Evolutionary conservation across 2,888 invertebrate species (phyloP).

Genomic region (Eupithecia insigniata): DNA sequence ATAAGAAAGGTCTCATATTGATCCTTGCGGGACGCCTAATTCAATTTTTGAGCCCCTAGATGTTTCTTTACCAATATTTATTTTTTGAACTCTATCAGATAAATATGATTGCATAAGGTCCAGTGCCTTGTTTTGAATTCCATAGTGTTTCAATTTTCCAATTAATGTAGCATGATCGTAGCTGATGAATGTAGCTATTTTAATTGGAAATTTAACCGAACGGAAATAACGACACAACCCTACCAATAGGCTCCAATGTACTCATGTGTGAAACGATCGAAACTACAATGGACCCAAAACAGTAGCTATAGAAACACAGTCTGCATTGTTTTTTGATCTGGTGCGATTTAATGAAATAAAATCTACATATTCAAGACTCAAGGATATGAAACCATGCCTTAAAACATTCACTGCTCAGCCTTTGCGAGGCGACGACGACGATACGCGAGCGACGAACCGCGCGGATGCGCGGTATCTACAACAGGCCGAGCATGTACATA

Average conservation of each 20-base stretch:
- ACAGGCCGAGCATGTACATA: neutral
- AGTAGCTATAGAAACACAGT: constrained; percentile 13
- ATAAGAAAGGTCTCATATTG: too few relatives aligned
- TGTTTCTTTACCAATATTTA: too few relatives aligned
- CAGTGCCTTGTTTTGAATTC: too few relatives aligned
- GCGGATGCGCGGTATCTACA: too few relatives aligned
- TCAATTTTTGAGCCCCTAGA: too few relatives aligned
- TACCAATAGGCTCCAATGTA: neutral
- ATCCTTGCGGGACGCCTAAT: too few relatives aligned
- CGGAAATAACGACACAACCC: neutral
- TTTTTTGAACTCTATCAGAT: too few relatives aligned
- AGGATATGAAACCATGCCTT: constrained; percentile 8
- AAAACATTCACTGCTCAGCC: neutral
- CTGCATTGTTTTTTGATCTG: constrained; percentile 24
- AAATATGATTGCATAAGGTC: too few relatives aligned
- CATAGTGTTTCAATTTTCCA: too few relatives aligned
- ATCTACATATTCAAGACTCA: constrained; percentile 23
- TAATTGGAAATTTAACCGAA: neutral
- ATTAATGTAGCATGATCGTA: too few relatives aligned
- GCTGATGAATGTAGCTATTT: too few relatives aligned
- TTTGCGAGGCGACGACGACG: neutral
- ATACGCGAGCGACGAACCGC: too few relatives aligned
- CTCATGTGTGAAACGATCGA: constrained; percentile 31
- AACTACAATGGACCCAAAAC: constrained; percentile 26
- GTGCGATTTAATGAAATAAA: constrained; percentile 11